Conservation (phyloP, 2,113 vertebrate species). For the Triplophysa rosa region DNA sequence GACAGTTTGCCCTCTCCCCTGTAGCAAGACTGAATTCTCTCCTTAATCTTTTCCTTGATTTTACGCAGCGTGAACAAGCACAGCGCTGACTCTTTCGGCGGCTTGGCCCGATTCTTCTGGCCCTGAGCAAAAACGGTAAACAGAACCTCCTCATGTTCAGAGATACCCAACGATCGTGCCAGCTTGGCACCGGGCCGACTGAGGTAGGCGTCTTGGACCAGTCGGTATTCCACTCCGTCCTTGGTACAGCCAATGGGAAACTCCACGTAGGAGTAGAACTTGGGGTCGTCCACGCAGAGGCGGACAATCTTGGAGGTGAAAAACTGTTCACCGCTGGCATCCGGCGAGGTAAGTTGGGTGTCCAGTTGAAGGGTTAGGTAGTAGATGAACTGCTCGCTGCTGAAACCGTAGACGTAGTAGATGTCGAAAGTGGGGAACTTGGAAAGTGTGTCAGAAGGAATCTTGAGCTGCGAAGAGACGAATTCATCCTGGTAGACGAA, state of each 20-base stretch:
- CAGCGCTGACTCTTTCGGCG: conserved; percentile 91
- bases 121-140: conserved; percentile 96
- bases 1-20: conserved; percentile 93
- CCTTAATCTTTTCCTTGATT: conserved; percentile 98
- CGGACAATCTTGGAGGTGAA: conserved; percentile 97
- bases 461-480: conserved; percentile 95
- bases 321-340: conserved; percentile 90
- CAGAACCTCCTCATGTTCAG: conserved; percentile 88
- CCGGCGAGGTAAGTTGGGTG: conserved; percentile 91
- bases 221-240: conserved; percentile 91
- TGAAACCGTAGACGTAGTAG: conserved; percentile 96
- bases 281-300: conserved; percentile 91
- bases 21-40: conserved; percentile 96
- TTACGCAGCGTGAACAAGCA: conserved; percentile 92
- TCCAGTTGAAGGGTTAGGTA: conserved; percentile 94
- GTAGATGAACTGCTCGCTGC: conserved; percentile 96
- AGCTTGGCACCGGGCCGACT: conserved; percentile 83
- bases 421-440: conserved; percentile 97
- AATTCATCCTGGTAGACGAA: conserved; percentile 98
- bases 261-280: conserved; percentile 97
- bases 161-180: conserved; percentile 86
- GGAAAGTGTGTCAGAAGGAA: conserved; percentile 94
- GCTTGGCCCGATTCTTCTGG: conserved; percentile 95
- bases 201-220: conserved; percentile 94
- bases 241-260: conserved; percentile 93